Percentiles rank a stretch among this genome's conserved stretches.
Conservation (phyloP, 2,113 vertebrate species). For the Cromileptes altivelis region DNA sequence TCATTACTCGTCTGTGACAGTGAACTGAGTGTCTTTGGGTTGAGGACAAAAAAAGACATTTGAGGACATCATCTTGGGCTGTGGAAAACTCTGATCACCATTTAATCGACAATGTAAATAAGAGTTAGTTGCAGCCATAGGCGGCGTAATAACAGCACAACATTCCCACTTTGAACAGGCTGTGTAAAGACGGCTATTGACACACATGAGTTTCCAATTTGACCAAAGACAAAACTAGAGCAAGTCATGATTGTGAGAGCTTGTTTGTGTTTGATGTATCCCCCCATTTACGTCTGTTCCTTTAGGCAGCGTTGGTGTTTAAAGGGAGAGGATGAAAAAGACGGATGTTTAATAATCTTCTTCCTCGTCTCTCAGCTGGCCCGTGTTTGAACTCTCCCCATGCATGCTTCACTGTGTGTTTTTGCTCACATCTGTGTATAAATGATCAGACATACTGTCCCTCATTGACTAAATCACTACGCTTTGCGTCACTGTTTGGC, state of each 20-base stretch:
- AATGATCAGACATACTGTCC: slow-evolving; percentile 35
- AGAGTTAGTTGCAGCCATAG: no score
- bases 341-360: slow-evolving; percentile 70
- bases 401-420: slow-evolving; percentile 30
- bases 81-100: no score
- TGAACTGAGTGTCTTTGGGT: no score
- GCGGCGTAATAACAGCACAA: no score
- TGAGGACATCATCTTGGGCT: no score
- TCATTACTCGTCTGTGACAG: no score
- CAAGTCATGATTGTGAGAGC: slow-evolving; percentile 1
- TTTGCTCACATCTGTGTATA: slow-evolving; percentile 49
- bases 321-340: slow-evolving; percentile 49
- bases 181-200: neutral
- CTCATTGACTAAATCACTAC: slow-evolving; percentile 44
- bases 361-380: slow-evolving; percentile 60
- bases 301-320: slow-evolving; percentile 58
- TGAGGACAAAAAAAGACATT: no score
- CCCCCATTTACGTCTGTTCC: slow-evolving; percentile 40
- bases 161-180: no score
- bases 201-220: slow-evolving; percentile 39
- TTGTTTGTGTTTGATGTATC: slow-evolving; percentile 30
- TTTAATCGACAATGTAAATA: no score
- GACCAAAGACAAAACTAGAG: slow-evolving; percentile 31
- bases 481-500: slow-evolving; percentile 54
- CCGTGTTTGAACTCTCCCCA: slow-evolving; percentile 63